These are phyloP conservation scores for Centropus bengalensis DNA, from an alignment of 2,113 vertebrate genomes.

Conservation along the genomic window DNA sequence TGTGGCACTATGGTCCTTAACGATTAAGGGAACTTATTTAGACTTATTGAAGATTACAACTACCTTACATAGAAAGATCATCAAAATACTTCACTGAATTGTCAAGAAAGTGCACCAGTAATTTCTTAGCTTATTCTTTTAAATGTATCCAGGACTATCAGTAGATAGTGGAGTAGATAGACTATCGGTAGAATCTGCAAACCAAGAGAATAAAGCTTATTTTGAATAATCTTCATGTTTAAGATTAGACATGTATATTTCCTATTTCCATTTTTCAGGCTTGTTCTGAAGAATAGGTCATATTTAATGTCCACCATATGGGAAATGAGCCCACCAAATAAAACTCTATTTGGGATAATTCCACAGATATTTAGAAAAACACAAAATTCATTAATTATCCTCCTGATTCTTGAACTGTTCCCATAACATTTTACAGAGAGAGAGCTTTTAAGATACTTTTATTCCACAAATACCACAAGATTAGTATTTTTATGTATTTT, in stretches of 20 bases:
- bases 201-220: background rate
- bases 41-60: background rate
- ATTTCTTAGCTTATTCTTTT: background rate
- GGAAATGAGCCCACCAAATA: background rate
- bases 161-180: too few species aligned
- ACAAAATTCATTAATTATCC: background rate
- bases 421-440: background rate
- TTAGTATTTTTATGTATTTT: slow-evolving; percentile 21
- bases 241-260: background rate
- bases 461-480: background rate
- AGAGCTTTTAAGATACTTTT: background rate
- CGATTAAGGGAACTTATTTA: background rate
- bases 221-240: background rate
- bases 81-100: background rate
- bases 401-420: background rate
- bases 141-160: background rate
- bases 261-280: background rate
- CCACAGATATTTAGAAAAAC: background rate
- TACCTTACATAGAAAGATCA: background rate
- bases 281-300: background rate
- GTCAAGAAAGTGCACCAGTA: background rate
- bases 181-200: background rate
- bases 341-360: background rate
- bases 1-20: background rate
- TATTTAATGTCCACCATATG: background rate